Evolutionary conservation across 2,888 invertebrate species (phyloP).

Genomic region (Leptopilina myrica): DNA sequence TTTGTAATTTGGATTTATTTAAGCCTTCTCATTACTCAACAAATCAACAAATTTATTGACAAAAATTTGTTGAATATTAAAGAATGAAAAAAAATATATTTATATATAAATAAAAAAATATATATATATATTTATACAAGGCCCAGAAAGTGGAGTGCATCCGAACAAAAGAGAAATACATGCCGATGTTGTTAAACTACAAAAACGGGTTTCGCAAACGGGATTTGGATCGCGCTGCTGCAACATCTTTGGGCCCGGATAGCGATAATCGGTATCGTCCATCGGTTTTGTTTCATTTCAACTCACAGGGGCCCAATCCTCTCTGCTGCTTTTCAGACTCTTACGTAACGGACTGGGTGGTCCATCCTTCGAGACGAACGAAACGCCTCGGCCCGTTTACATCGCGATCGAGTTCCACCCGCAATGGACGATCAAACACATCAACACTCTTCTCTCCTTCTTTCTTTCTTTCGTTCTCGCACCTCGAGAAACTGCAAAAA

Average conservation of each 20-base stretch:
- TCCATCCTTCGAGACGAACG: constrained; percentile 53
- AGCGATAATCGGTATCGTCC: constrained; percentile 63
- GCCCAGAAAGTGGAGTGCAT: constrained; percentile 50
- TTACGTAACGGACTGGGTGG: constrained; percentile 69
- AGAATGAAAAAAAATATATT: too few species aligned
- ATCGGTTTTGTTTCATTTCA: constrained; percentile 58
- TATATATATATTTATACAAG: too few species aligned
- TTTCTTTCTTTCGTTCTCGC: constrained; percentile 3
- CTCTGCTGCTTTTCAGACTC: constrained; percentile 56
- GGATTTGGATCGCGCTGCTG: constrained; percentile 61
- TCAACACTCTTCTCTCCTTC: neutral
- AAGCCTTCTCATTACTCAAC: too few species aligned
- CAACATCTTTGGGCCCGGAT: constrained; percentile 49
- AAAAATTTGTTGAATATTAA: too few species aligned
- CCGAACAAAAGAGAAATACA: constrained; percentile 50
- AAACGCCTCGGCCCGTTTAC: constrained; percentile 58
- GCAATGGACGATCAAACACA: constrained; percentile 23
- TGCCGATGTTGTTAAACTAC: constrained; percentile 51
- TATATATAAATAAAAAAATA: too few species aligned
- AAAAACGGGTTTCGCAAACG: constrained; percentile 67
- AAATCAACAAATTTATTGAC: too few species aligned
- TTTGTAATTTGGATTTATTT: too few species aligned
- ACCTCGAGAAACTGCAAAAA: neutral
- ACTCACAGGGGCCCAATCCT: constrained; percentile 51
- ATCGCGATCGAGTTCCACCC: constrained; percentile 40